A percentile compares a stretch with the other conserved stretches of the same genome.
Evolutionary conservation across 2,888 invertebrate genomes (phyloP).

Genomic region (Acanthosoma haemorrhoidale): DNA sequence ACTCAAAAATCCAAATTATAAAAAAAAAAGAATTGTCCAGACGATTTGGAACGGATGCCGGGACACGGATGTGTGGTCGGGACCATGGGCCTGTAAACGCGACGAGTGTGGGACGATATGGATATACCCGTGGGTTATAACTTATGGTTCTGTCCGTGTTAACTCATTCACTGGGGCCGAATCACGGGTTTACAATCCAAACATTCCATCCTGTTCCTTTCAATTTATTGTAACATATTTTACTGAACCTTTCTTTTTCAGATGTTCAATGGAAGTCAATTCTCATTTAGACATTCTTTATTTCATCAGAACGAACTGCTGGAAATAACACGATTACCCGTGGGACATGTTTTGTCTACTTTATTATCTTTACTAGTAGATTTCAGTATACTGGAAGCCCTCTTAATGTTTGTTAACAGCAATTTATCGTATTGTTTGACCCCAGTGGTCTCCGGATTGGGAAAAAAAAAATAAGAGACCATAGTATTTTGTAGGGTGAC

Average conservation of each 20-base stretch:
- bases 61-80: slow-evolving; percentile 3
- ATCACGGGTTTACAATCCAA: not conserved
- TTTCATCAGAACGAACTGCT: not conserved
- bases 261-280: not conserved
- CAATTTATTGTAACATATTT: not conserved
- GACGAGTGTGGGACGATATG: not conserved
- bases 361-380: not conserved
- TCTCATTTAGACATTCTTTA: not conserved
- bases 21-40: not conserved
- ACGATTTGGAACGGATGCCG: not conserved
- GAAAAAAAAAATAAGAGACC: too few species aligned
- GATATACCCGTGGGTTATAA: not conserved
- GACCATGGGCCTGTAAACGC: too few species aligned
- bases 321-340: not conserved
- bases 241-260: not conserved
- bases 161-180: too few species aligned
- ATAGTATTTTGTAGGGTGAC: too few species aligned
- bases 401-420: too few species aligned
- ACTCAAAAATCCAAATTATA: too few species aligned
- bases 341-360: not conserved
- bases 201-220: not conserved
- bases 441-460: too few species aligned
- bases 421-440: too few species aligned
- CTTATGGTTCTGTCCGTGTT: not conserved
- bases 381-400: too few species aligned